Conservation (phyloP, 2,888 invertebrate genomes). For the Noctua janthina region DNA sequence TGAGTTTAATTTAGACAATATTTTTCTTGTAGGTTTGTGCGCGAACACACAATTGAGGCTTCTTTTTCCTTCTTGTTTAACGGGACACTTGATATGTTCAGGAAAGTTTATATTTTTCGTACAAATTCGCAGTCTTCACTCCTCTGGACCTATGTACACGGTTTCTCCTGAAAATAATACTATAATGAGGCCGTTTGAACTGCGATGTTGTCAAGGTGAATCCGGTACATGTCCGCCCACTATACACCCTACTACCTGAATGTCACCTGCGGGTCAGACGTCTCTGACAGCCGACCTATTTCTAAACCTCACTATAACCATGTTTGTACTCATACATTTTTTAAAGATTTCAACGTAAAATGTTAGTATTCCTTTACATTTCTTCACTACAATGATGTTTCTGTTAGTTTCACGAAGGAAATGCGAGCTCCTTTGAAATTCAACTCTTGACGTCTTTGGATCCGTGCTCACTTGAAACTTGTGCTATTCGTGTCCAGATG, state of each 20-base stretch:
- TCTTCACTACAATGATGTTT: conserved; percentile 50
- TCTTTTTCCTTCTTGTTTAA: conserved; percentile 27
- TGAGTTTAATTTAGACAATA: conserved; percentile 55
- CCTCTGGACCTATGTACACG: neutral
- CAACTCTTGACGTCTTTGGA: conserved; percentile 73
- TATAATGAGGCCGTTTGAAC: conserved; percentile 23
- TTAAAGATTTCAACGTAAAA: conserved; percentile 17
- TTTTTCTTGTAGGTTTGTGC: conserved; percentile 34
- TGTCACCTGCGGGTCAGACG: conserved; percentile 33
- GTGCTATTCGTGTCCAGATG: conserved; percentile 71
- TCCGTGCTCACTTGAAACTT: conserved; percentile 75
- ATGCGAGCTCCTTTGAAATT: conserved; percentile 72
- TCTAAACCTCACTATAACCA: conserved; percentile 16
- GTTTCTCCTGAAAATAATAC: conserved; percentile 29
- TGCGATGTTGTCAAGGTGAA: conserved; percentile 19
- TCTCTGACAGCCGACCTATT: conserved; percentile 41
- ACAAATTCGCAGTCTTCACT: neutral
- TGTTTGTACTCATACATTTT: conserved; percentile 10
- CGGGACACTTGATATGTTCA: conserved; percentile 19
- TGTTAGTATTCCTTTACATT: conserved; percentile 33
- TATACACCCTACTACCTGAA: conserved; percentile 36
- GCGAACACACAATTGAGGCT: conserved; percentile 27
- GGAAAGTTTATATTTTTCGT: conserved; percentile 11
- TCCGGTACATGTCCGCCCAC: conserved; percentile 6
- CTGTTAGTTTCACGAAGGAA: conserved; percentile 57